Base-by-base conservation (phyloP, 2,888 invertebrate species). In the Meloe dianella region DNA sequence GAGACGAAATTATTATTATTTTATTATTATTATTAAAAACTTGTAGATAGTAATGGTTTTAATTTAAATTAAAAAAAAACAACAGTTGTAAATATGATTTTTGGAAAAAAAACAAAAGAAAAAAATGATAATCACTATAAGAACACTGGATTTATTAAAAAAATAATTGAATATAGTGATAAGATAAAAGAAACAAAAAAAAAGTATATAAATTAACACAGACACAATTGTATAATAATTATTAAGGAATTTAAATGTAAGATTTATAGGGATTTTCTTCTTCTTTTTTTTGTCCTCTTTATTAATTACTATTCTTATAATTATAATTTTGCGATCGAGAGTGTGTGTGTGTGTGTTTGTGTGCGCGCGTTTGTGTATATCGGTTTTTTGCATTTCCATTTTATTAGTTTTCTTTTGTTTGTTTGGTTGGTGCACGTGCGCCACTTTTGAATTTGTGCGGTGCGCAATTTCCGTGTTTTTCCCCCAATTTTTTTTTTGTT, bases 371-470 rank as follows among this genome's bases (percentile, higher is more conserved):
- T n/a, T n/a, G n/a, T n/a, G n/a, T n/a, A n/a, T n/a, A n/a, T n/a
- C n/a, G n/a, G n/a, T 77, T 77, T 70, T 75, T 78, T 78, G 78
- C 78, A 77, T 78, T 78, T 78, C 78, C 76, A 74, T 64, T 20
- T 61, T n/a, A n/a, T n/a, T 73, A 73, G 71, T 71, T 71, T 64
- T 71, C 71, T 68, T 63, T 60, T 68, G 56, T 32, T 62, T 60
- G 60, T 61, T 64, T 64, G 32, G 57, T 51, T 59, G 32, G 59
- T 32, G 59, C 32, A 8, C 32, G n/a, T n/a, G n/a, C n/a, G n/a
- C n/a, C n/a, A n/a, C 8, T 10, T 32, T 29, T 32, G 10, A 7
- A 58, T 29, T 29, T 58, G 4, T 12, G 38, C n/a, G n/a, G n/a
- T n/a, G 51, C 54, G 32, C 24, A 17, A 51, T 59, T 17, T 57